phyloP scores from a whole-genome alignment of 1,140 invertebrate genomes.

The Mesaphorura yosii region DNA sequence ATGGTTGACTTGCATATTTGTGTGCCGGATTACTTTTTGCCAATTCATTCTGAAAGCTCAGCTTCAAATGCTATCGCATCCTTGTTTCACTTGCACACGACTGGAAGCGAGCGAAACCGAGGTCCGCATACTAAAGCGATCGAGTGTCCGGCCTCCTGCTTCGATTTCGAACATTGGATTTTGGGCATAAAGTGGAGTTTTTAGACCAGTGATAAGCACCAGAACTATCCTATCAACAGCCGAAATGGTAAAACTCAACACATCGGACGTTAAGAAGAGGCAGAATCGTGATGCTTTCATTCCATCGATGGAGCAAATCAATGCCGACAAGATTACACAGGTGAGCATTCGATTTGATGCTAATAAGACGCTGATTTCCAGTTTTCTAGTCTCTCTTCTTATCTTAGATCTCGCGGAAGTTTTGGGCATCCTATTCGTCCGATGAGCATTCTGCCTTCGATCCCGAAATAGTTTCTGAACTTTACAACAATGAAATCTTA shows the following conservation, averaged over 20 bases:
- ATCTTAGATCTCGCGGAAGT: constrained; percentile 35
- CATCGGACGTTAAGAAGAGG: constrained; percentile 20
- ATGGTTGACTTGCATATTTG: too few relatives aligned
- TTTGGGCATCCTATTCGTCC: constrained; percentile 35
- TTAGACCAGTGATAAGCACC: too few relatives aligned
- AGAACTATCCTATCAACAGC: too few relatives aligned
- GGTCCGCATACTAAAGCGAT: too few relatives aligned
- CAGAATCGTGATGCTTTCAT: constrained; percentile 17
- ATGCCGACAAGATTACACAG: constrained; percentile 65
- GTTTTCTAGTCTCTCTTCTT: constrained; percentile 7
- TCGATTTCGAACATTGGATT: too few relatives aligned
- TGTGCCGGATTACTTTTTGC: too few relatives aligned
- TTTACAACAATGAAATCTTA: constrained; percentile 38
- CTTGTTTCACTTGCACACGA: too few relatives aligned
- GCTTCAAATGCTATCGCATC: too few relatives aligned
- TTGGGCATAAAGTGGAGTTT: too few relatives aligned
- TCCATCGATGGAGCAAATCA: constrained; percentile 71
- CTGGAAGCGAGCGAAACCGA: too few relatives aligned
- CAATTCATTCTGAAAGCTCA: too few relatives aligned
- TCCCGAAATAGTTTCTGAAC: constrained; percentile 37
- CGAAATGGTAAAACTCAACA: constrained; percentile 31
- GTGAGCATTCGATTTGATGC: constrained; percentile 38
- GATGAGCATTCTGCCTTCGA: constrained; percentile 33
- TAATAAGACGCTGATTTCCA: not conserved
- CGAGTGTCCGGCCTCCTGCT: too few relatives aligned